phyloP scores from a whole-genome alignment of 37 sponge, comb jelly and placozoan genomes.

The Oscarella lobularis region DNA sequence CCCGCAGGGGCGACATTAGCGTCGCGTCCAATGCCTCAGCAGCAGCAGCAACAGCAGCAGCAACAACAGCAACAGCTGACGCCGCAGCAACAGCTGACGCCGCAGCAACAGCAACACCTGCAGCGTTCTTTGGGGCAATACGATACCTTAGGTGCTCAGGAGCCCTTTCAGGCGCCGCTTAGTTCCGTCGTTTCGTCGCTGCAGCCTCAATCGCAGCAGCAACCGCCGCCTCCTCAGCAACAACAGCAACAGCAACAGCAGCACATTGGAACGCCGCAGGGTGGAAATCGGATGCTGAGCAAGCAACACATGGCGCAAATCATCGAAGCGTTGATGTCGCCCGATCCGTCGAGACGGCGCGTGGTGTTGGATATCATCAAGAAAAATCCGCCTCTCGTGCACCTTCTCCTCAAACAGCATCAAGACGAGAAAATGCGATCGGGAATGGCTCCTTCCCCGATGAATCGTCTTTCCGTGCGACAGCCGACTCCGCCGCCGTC shows the following conservation, averaged over 20 bases:
- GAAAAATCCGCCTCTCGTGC: background rate
- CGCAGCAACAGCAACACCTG: background rate
- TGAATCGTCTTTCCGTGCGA: background rate
- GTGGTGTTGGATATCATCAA: background rate
- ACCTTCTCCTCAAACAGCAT: background rate
- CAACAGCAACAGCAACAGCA: background rate
- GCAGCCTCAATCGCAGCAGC: background rate
- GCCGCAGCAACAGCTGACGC: background rate
- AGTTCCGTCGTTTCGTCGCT: background rate
- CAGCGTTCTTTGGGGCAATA: background rate
- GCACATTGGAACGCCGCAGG: background rate
- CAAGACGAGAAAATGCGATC: too few relatives aligned
- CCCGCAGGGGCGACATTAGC: background rate
- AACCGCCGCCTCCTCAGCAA: background rate
- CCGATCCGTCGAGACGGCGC: background rate
- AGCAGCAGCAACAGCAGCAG: constrained; percentile 17
- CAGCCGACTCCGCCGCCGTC: constrained; percentile 13
- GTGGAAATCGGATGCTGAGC: background rate
- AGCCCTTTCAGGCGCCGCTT: background rate
- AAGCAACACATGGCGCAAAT: background rate
- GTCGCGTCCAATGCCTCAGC: background rate
- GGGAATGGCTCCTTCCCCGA: too few relatives aligned
- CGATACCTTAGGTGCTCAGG: background rate
- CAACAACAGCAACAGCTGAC: constrained; percentile 10
- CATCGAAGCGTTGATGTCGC: background rate